A percentile compares a stretch with the other conserved stretches of the same genome.
Evolutionary conservation across 2,797 vertebrate species (phyloP).

Genomic region (Malacoctenus gilli): DNA sequence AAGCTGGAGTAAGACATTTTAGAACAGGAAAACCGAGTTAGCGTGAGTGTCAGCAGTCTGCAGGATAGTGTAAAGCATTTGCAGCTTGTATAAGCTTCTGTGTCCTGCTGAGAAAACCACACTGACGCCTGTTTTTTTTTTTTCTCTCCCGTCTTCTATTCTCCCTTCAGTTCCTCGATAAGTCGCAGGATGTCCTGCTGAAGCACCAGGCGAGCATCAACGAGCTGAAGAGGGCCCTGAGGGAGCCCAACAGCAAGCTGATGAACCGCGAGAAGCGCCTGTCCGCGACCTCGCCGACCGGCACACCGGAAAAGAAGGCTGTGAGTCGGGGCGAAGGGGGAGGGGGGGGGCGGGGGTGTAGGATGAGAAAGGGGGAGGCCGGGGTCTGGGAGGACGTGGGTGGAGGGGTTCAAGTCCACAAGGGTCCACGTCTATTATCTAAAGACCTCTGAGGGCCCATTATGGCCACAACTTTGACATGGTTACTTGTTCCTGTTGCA

Average conservation of each 20-base stretch:
- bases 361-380: background rate
- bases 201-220: slow-evolving; percentile 99
- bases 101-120: slow-evolving; percentile 1
- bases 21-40: too few species aligned
- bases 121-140: slow-evolving; percentile 5
- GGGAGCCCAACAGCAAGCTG: slow-evolving; percentile 96
- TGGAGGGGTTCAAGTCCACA: slow-evolving; percentile 8
- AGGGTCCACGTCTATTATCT: slow-evolving; percentile 23
- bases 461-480: too few species aligned
- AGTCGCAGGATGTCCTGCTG: slow-evolving; percentile 94
- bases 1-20: background rate
- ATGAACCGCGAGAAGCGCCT: slow-evolving; percentile 90
- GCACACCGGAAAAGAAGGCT: slow-evolving; percentile 90
- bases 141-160: slow-evolving; percentile 4
- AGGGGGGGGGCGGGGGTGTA: background rate
- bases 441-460: slow-evolving; percentile 29
- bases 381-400: background rate
- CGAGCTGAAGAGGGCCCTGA: slow-evolving; percentile 94
- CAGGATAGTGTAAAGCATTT: too few species aligned
- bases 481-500: too few species aligned
- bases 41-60: too few species aligned
- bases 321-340: slow-evolving; percentile 70
- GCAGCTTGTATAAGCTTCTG: too few species aligned
- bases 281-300: slow-evolving; percentile 86
- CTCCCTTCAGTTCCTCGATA: slow-evolving; percentile 90